These are phyloP conservation scores for Mythimna lalbum DNA, from an alignment of 2,888 invertebrate species.

Conservation along the genomic window DNA sequence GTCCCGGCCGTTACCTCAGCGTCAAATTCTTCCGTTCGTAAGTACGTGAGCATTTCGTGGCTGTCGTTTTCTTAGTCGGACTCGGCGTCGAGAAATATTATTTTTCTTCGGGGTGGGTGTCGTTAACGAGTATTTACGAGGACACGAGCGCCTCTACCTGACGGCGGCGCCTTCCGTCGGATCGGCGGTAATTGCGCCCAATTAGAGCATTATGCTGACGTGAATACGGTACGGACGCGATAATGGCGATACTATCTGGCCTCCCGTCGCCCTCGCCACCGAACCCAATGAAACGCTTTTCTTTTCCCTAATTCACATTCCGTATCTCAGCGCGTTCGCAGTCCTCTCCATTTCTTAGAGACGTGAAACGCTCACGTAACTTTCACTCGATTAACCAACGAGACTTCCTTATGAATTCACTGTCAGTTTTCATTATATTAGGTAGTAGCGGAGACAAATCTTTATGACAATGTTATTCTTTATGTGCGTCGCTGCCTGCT, in stretches of 20 bases:
- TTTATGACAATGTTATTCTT: constrained; percentile 75
- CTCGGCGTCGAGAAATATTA: constrained; percentile 87
- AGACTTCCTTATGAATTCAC: constrained; percentile 81
- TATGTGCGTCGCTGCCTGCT: constrained; percentile 65
- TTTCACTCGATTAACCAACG: constrained; percentile 87
- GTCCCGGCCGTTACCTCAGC: constrained; percentile 80
- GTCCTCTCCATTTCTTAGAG: constrained; percentile 83
- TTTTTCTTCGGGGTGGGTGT: constrained; percentile 85
- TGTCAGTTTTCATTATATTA: constrained; percentile 79
- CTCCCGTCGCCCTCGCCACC: constrained; percentile 68
- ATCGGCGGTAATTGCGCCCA: constrained; percentile 89
- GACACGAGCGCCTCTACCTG: constrained; percentile 87
- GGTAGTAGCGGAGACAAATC: constrained; percentile 73
- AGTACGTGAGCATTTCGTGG: constrained; percentile 84
- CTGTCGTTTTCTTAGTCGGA: constrained; percentile 79
- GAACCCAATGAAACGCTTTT: constrained; percentile 81
- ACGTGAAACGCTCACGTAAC: constrained; percentile 85
- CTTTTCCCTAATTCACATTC: constrained; percentile 85
- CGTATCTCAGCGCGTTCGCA: constrained; percentile 80
- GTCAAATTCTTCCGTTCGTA: constrained; percentile 80
- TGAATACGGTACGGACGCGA: constrained; percentile 88
- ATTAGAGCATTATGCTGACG: constrained; percentile 91
- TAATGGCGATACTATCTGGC: constrained; percentile 88
- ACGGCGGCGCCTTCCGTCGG: constrained; percentile 85
- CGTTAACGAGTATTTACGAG: constrained; percentile 90